These are phyloP conservation scores for Rhagoletis zephyria DNA, from an alignment of 1,140 invertebrate species.

Conservation along the genomic window DNA sequence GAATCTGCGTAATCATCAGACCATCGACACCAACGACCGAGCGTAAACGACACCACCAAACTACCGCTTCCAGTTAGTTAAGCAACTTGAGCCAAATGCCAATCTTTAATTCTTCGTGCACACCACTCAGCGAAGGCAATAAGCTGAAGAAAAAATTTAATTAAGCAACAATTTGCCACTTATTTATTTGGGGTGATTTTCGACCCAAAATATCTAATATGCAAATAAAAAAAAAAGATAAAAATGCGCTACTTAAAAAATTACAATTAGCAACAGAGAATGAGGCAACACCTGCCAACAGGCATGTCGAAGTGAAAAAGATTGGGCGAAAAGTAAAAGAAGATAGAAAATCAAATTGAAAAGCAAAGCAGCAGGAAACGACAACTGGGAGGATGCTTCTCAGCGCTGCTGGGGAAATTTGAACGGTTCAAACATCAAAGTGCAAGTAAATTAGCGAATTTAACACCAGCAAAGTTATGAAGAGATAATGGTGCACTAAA, in stretches of 20 bases:
- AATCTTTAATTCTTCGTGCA: conserved; percentile 21
- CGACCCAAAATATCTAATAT: conserved; percentile 38
- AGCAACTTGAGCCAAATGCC: conserved; percentile 4
- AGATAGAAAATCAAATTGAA: conserved; percentile 38
- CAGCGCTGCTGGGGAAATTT: neutral
- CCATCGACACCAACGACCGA: neutral
- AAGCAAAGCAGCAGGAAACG: neutral
- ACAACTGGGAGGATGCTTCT: neutral
- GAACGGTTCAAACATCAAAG: conserved; percentile 44
- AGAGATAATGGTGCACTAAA: neutral
- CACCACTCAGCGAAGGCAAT: conserved; percentile 18
- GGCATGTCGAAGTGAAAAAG: neutral
- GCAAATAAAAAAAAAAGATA: too few relatives aligned
- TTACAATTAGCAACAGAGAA: conserved; percentile 40
- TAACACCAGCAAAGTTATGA: conserved; percentile 21
- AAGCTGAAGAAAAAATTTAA: conserved; percentile 49
- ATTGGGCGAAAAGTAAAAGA: conserved; percentile 1
- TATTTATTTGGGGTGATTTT: conserved; percentile 52
- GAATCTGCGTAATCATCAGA: neutral
- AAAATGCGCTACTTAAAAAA: conserved; percentile 47
- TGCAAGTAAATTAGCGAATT: conserved; percentile 45
- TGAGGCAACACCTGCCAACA: conserved; percentile 15
- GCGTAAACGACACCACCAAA: conserved; percentile 42
- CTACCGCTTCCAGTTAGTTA: neutral
- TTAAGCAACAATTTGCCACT: conserved; percentile 45